Evolutionary conservation across 2,797 vertebrate species (phyloP).

Genomic region (Hirundo rustica): DNA sequence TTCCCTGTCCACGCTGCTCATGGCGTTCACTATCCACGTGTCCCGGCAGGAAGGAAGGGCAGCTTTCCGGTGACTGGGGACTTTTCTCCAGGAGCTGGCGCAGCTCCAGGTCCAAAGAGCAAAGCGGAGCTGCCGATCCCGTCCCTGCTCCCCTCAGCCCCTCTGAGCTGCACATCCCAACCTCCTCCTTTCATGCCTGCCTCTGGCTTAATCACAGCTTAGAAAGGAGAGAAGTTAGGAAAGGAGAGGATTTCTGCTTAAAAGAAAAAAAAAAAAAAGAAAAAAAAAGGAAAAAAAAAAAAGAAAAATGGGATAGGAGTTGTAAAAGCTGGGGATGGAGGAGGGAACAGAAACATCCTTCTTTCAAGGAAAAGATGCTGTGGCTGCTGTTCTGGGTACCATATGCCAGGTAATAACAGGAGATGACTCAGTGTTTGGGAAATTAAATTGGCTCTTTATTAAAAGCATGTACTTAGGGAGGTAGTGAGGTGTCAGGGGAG

Average conservation of each 20-base stretch:
- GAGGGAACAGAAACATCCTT: not conserved
- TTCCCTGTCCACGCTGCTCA: not conserved
- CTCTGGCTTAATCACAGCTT: not conserved
- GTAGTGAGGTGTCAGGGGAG: not conserved
- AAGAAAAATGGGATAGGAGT: not conserved
- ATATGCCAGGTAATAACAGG: not conserved
- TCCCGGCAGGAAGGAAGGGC: not conserved
- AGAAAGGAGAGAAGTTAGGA: not conserved
- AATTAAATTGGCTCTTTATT: constrained; percentile 19
- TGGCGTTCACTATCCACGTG: fast-evolving
- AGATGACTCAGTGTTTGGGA: constrained; percentile 34
- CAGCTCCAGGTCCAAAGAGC: not conserved
- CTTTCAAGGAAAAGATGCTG: constrained; percentile 1
- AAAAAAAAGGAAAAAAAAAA: not conserved
- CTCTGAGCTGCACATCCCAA: not conserved
- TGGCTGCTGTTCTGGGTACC: constrained; percentile 11
- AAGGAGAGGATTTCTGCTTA: not conserved
- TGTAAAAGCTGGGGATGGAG: not conserved
- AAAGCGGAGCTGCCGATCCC: not conserved
- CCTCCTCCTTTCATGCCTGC: not conserved
- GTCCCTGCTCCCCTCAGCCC: not conserved
- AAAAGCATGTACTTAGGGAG: not conserved
- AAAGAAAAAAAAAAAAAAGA: not conserved
- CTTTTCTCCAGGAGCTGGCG: not conserved
- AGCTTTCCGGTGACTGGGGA: fast-evolving